Base-by-base conservation (phyloP, 2,888 invertebrate genomes). In the Toxonevra muliebris region DNA sequence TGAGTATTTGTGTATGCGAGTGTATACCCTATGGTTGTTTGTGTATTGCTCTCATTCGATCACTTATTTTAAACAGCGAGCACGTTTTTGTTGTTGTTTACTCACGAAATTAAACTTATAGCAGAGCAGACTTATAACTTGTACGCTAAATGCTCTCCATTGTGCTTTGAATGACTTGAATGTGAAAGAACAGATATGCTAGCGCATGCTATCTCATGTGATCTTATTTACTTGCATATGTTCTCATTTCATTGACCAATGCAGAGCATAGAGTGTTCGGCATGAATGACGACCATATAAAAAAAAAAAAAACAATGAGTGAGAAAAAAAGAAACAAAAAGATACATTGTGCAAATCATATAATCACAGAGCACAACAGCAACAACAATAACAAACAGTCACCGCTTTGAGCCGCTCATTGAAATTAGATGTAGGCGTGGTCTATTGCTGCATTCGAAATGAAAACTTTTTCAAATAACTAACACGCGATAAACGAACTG, bases 231-330 rank as follows among this genome's bases (percentile, higher is more conserved):
- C 77, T 69, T 72, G 19, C 63, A 75, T 73, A 61, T 79, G 79
- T 76, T 79, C 77, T 79, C 82, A 77, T 78, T 82, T 76, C 77
- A 79, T 78, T 82, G 82, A 82, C 82, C 82, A 82, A 82, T 82
- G 80, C 82, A 82, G 82, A 79, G 76, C 82, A 82, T 61, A 69
- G 30, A 30, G 30, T 30, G 30, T 30, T 30, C 30, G 30, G 30
- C 30, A 4, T 30, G 30, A 30, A 30, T 30, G 30, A 30, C 30
- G 30, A 30, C 7, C 30, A 30, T 30, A 30, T 30, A 30, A 30
- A 30, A 30, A 30, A 4, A 30, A 30, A 2, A 30, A 30, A 4
- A 7, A 30, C 3, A 30, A 30, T 7, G 2, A 30, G 30, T n/a
- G n/a, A 30, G 7, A 30, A 30, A 30, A 30, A 30, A 30, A 30